Percentiles rank a stretch among this genome's conserved stretches.
Evolutionary conservation across 2,113 vertebrate genomes (phyloP).

Genomic region (Pantherophis guttatus): DNA sequence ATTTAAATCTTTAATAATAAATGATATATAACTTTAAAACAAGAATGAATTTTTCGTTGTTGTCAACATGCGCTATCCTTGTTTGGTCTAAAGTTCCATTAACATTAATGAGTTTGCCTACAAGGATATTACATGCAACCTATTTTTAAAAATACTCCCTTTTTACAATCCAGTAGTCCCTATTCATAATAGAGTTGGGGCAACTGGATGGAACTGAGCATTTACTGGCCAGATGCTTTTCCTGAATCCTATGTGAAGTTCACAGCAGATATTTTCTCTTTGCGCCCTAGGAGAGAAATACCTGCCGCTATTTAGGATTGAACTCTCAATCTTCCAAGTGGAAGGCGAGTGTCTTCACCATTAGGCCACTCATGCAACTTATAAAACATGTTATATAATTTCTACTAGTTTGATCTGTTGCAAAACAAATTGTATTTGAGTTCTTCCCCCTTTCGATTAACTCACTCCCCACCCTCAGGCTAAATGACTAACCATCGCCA

Average conservation of each 20-base stretch:
- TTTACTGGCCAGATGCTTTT: neutral
- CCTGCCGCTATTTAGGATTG: neutral
- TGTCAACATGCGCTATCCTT: neutral
- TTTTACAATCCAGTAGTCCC: neutral
- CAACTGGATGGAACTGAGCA: no score
- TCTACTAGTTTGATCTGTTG: neutral
- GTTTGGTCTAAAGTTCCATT: neutral
- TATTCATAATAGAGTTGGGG: neutral
- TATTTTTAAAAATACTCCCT: neutral
- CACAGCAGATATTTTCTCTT: neutral
- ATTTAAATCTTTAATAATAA: neutral
- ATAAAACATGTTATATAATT: neutral
- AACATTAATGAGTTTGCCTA: neutral
- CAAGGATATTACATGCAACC: neutral
- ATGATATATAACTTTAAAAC: neutral
- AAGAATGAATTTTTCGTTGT: neutral
- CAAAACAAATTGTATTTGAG: neutral
- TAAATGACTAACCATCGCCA: neutral
- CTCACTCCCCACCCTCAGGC: neutral
- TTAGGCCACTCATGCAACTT: neutral
- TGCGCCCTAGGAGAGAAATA: neutral
- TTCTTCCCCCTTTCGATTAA: neutral
- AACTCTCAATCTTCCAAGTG: neutral
- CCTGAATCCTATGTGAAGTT: neutral
- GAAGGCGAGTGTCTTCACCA: neutral